Percentiles rank a stretch among this genome's conserved stretches.
phyloP scores from a whole-genome alignment of 2,797 vertebrate genomes.

The Merluccius polli region DNA sequence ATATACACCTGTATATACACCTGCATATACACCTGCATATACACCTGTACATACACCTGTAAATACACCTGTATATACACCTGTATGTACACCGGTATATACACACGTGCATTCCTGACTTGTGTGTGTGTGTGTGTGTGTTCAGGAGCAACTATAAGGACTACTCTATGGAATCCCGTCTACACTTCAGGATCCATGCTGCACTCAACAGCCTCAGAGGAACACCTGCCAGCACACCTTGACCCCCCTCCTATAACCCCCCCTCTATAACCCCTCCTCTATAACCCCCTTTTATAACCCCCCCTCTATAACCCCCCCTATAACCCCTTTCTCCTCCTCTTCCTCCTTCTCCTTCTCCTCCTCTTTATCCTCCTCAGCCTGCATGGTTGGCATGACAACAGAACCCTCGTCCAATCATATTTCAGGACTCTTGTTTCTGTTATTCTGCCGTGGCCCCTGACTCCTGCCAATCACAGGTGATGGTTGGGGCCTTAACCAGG shows the following conservation, averaged over 20 bases:
- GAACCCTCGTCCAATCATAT: not conserved
- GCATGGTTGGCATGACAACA: not conserved
- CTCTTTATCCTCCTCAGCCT: too few species aligned
- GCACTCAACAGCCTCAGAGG: constrained; percentile 84
- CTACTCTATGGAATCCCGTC: constrained; percentile 94
- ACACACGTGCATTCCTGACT: not conserved
- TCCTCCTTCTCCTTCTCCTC: not conserved
- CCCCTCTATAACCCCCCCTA: not conserved
- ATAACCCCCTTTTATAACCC: not conserved
- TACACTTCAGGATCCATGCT: constrained; percentile 96
- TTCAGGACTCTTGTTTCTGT: not conserved
- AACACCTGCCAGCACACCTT: constrained; percentile 75
- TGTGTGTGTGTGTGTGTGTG: constrained; percentile 5
- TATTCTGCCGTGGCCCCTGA: not conserved
- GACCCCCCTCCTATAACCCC: not conserved
- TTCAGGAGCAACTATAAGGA: constrained; percentile 91
- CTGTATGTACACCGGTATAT: not conserved
- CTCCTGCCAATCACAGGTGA: not conserved
- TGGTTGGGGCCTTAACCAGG: not conserved
- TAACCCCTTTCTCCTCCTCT: not conserved
- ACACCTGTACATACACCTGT: not conserved
- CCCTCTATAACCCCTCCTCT: not conserved
- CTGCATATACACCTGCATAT: not conserved
- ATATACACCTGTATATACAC: not conserved
- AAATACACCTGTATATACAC: not conserved